Evolutionary conservation across 37 sponge, comb jelly and placozoan genomes (phyloP).

Genomic region (Mnemiopsis leidyi): DNA sequence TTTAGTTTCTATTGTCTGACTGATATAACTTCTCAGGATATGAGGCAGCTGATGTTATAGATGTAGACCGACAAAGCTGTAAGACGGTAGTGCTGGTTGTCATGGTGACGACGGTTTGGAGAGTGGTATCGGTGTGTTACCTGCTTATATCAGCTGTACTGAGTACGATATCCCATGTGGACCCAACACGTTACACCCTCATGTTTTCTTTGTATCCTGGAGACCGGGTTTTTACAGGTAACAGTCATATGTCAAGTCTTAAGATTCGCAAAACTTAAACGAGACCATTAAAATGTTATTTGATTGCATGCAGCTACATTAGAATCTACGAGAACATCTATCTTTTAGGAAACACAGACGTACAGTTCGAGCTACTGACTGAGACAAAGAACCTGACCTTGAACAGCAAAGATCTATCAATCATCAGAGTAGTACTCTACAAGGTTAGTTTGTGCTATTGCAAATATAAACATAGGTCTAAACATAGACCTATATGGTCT

Average conservation of each 20-base stretch:
- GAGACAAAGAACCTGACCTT: neutral
- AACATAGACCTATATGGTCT: neutral
- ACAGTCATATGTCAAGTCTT: too few species aligned
- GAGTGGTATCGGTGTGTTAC: neutral
- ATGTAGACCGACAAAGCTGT: neutral
- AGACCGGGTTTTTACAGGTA: neutral
- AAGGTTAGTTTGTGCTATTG: neutral
- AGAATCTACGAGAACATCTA: too few species aligned
- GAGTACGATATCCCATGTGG: neutral
- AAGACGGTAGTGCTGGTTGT: neutral
- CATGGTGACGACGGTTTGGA: neutral
- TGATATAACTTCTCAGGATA: too few species aligned
- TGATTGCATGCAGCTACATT: too few species aligned
- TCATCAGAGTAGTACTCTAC: neutral
- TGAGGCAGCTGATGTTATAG: neutral
- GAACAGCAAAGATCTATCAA: neutral
- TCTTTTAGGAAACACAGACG: constrained; percentile 14
- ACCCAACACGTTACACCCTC: neutral
- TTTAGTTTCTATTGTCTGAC: too few species aligned
- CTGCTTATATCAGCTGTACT: neutral
- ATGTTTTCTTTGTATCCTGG: neutral
- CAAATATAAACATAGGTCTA: neutral
- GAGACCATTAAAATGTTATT: too few species aligned
- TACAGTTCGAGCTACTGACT: neutral
- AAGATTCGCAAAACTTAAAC: too few species aligned